Conservation (phyloP, 2,888 invertebrate species). For the Gastracanthus pulcherrimus region DNA sequence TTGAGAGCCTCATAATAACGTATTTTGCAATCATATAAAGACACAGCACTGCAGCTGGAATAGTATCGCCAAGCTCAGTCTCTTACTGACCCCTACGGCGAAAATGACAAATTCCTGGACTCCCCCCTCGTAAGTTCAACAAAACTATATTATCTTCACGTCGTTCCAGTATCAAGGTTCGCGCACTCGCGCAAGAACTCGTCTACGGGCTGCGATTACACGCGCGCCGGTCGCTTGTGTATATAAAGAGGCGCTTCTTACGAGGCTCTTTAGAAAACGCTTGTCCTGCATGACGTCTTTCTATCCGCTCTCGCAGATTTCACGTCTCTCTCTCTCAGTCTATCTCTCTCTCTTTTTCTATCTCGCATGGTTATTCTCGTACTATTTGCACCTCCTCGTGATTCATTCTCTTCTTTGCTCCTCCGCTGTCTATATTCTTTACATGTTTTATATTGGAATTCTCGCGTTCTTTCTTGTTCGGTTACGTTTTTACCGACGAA, state of each 20-base stretch:
- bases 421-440: background rate
- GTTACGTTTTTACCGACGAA: background rate
- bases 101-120: background rate
- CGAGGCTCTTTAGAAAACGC: background rate
- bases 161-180: background rate
- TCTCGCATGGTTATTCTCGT: background rate
- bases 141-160: background rate
- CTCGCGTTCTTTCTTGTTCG: background rate
- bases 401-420: conserved; percentile 10
- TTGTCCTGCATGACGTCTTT: background rate
- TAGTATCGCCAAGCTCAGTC: no score
- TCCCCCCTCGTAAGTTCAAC: background rate
- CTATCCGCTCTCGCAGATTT: conserved; percentile 5
- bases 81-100: background rate
- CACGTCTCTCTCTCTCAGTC: background rate
- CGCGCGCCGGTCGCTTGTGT: no score
- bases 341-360: conserved; percentile 9
- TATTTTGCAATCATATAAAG: no score
- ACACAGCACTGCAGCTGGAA: no score
- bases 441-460: background rate
- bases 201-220: background rate
- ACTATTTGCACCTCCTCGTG: conserved; percentile 9
- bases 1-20: no score
- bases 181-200: background rate
- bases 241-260: conserved; percentile 31